These are phyloP conservation scores for Cossypha polioptera DNA, from an alignment of 2,797 vertebrate species.

Conservation along the genomic window DNA sequence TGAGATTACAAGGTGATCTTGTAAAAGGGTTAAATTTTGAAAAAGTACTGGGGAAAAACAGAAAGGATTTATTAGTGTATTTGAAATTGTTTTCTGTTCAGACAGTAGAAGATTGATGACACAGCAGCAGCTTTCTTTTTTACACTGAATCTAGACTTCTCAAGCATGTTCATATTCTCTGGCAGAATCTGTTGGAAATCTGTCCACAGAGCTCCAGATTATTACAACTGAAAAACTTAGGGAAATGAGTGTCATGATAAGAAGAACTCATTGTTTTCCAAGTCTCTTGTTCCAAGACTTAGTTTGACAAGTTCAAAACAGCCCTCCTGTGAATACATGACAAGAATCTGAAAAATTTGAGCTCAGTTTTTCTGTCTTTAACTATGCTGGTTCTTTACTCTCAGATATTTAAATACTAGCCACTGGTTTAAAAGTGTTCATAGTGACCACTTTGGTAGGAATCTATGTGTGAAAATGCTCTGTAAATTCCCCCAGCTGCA, in stretches of 20 bases:
- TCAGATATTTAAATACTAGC: neutral
- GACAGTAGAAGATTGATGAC: neutral
- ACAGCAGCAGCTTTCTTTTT: neutral
- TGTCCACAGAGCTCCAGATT: neutral
- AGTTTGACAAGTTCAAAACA: neutral
- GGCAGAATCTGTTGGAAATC: neutral
- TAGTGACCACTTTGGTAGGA: neutral
- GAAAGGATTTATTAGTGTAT: neutral
- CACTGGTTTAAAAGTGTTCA: neutral
- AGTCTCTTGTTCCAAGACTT: neutral
- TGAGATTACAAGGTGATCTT: neutral
- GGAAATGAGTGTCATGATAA: neutral
- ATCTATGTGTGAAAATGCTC: neutral
- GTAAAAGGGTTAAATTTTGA: slow-evolving; percentile 7
- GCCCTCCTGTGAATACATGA: neutral
- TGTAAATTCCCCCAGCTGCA: neutral
- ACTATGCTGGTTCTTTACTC: neutral
- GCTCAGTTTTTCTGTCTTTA: neutral
- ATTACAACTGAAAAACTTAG: neutral
- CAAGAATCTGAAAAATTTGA: neutral
- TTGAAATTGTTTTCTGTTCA: slow-evolving; percentile 12
- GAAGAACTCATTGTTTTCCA: neutral
- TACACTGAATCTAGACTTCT: neutral
- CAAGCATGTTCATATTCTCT: neutral
- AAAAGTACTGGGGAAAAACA: neutral